Evolutionary conservation across 2,797 vertebrate genomes (phyloP), one percentile per base, ranked within the genome.

Genomic region (Rallus crepitans): DNA sequence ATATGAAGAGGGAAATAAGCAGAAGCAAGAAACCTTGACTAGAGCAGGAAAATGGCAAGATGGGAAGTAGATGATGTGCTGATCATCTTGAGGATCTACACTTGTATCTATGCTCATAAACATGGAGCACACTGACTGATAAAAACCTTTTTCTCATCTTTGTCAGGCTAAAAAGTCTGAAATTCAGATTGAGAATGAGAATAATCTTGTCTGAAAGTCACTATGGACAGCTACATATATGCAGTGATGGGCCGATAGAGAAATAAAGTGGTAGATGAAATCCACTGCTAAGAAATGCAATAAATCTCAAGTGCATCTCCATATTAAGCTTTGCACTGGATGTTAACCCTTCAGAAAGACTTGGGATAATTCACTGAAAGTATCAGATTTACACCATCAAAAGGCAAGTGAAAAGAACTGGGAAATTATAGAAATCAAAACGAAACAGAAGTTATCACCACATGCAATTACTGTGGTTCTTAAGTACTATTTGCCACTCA

Each of bases 381-480:
- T 13, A 66, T 2, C 17, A 53, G 45, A 25, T 37, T 75, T 48
- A 66, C 21, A 35, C 39, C 27, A 56, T 31, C 53, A 83, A 80
- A 82, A 66, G n/a, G 8, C 15, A 91, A 57, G 20, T 40, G 18
- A 42, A 79, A 88, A 75, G 15, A 87, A 90, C 0, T 21, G 12
- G 14, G 13, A 31, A 18, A 60, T 50, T 55, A 64, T 7, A 79
- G 59, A 82, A 87, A 30, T 6, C 4, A 87, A 85, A 91, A 52
- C 28, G 65, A 64, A 90, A 25, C 7, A 77, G 20, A 61, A 63
- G 70, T 39, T 27, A 53, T 6, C 2, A 4, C 27, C 9, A 53
- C 35, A 33, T 52, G 66, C 5, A 35, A 66, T 7, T 56, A 59
- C 21, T 8, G 63, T 0, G 0, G 23, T 6, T 70, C 66, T 35